These are phyloP conservation scores for Protobothrops flavoviridis DNA, from an alignment of 2,113 vertebrate genomes.

Conservation along the genomic window DNA sequence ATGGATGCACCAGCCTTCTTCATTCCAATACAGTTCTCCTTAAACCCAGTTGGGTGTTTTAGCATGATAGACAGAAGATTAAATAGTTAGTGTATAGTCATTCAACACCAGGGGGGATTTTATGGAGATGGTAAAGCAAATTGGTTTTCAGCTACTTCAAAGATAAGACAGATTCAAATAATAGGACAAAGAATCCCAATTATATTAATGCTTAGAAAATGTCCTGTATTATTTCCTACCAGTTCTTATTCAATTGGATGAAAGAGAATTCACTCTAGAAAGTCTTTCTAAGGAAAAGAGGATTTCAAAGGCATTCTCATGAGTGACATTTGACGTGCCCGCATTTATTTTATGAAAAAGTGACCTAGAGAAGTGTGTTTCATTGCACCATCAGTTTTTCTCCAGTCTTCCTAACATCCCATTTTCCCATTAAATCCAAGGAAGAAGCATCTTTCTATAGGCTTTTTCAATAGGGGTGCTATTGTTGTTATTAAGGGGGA, in stretches of 20 bases:
- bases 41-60: background rate
- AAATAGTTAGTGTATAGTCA: background rate
- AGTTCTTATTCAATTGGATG: background rate
- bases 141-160: background rate
- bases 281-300: background rate
- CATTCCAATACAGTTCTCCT: background rate
- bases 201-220: background rate
- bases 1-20: background rate
- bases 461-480: background rate
- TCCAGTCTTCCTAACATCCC: background rate
- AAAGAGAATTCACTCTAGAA: background rate
- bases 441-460: background rate
- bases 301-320: background rate
- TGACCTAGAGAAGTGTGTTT: background rate
- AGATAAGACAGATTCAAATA: background rate
- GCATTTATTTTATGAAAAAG: background rate
- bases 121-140: background rate
- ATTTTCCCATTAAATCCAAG: background rate
- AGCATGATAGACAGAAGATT: background rate
- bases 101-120: background rate
- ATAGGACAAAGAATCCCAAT: background rate
- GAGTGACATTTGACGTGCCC: background rate
- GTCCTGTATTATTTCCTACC: background rate
- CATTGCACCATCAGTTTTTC: background rate
- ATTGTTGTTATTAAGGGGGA: background rate